Percentiles rank a stretch among this genome's conserved stretches.
Evolutionary conservation across 2,113 vertebrate species (phyloP).

Genomic region (Spea bombifrons): DNA sequence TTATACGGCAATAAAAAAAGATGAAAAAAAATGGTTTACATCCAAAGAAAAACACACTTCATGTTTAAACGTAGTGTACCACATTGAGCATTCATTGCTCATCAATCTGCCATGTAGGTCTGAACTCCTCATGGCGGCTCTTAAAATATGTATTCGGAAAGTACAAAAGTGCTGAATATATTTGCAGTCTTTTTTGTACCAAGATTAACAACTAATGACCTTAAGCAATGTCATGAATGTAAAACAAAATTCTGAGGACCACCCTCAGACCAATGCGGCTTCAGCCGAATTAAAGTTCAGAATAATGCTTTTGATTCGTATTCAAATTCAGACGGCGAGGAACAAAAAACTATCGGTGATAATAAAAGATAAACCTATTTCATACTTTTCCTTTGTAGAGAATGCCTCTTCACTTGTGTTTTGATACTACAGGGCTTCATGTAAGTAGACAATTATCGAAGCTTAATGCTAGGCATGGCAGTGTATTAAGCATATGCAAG

Average conservation of each 20-base stretch:
- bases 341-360: constrained; percentile 57
- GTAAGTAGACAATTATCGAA: constrained; percentile 75
- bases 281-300: constrained; percentile 73
- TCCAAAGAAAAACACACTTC: constrained; percentile 64
- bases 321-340: constrained; percentile 68
- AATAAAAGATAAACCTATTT: constrained; percentile 69
- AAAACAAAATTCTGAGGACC: constrained; percentile 81
- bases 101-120: constrained; percentile 80
- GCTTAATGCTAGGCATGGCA: constrained; percentile 70
- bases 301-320: constrained; percentile 75
- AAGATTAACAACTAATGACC: constrained; percentile 80
- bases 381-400: constrained; percentile 70
- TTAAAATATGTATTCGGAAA: constrained; percentile 77
- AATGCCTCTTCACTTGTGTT: constrained; percentile 64
- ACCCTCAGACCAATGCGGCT: constrained; percentile 64
- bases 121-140: constrained; percentile 73
- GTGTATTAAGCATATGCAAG: constrained; percentile 64
- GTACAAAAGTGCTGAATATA: constrained; percentile 81
- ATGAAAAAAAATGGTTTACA: constrained; percentile 62
- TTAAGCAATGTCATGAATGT: constrained; percentile 77
- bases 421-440: constrained; percentile 64
- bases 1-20: constrained; percentile 54
- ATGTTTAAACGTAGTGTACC: constrained; percentile 71
- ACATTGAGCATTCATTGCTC: constrained; percentile 72
- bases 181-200: constrained; percentile 78